Evolutionary conservation across 2,113 vertebrate species (phyloP).

Genomic region (Toxotes chatareus): DNA sequence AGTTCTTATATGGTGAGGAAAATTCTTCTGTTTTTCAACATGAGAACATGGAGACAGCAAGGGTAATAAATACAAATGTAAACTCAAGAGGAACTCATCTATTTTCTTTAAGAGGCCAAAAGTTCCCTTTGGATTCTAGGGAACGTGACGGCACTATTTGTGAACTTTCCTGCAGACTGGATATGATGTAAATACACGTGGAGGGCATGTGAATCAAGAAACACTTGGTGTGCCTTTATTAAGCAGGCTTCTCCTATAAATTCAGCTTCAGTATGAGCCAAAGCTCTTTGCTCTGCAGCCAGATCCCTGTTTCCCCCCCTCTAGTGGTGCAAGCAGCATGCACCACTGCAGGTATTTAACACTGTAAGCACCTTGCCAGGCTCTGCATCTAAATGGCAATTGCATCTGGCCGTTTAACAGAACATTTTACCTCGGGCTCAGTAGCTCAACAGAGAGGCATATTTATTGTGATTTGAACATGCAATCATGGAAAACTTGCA

Average conservation of each 20-base stretch:
- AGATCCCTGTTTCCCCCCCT: constrained; percentile 10
- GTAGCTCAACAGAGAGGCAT: constrained; percentile 55
- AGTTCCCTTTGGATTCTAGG: constrained; percentile 28
- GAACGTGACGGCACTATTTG: constrained; percentile 33
- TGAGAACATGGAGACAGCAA: constrained; percentile 44
- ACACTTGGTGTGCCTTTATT: not conserved
- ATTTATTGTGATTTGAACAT: constrained; percentile 80
- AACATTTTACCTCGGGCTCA: constrained; percentile 64
- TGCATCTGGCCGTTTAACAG: constrained; percentile 52
- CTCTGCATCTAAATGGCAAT: constrained; percentile 58
- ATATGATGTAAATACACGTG: constrained; percentile 43
- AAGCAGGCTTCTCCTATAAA: constrained; percentile 2
- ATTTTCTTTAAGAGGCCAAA: constrained; percentile 17
- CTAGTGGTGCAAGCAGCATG: constrained; percentile 14
- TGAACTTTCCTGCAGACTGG: constrained; percentile 47
- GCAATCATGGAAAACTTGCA: constrained; percentile 79
- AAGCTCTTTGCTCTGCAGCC: constrained; percentile 17
- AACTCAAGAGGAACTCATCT: constrained; percentile 26
- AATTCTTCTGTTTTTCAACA: constrained; percentile 48
- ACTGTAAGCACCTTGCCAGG: constrained; percentile 33
- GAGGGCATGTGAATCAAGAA: constrained; percentile 42
- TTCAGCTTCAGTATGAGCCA: constrained; percentile 24
- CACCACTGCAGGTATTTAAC: constrained; percentile 52
- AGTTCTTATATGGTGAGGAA: constrained; percentile 38
- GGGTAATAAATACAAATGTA: constrained; percentile 60